Base-by-base conservation (phyloP, 2,113 vertebrate species). In the Istiophorus platypterus region DNA sequence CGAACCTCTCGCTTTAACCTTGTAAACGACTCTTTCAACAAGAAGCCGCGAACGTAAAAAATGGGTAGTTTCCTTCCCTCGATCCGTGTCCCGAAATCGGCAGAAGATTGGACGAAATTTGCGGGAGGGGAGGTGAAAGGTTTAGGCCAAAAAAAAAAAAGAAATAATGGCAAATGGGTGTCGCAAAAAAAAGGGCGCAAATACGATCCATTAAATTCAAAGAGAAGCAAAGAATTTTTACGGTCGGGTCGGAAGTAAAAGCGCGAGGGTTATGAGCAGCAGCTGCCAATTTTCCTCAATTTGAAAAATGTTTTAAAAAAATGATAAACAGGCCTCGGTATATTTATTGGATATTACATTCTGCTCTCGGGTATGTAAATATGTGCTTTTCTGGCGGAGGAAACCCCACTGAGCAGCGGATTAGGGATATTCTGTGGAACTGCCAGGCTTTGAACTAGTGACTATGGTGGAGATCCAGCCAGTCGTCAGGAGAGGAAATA, bases 401-500 rank as follows among this genome's bases (percentile, higher is more conserved):
- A 57, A 49, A 29, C 66, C 79, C 82, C 56, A 17, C 70, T 63
- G 76, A n/a, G 88, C 24, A 34, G 12, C 27, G 80, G 82, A 82
- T 90, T 85, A 80, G 56, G 34, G 71, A 70, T 73, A 63, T 72
- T 85, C 70, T 76, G 82, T 51, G 80, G 49, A 84, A 76, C 78
- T 22, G 68, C 37, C 42, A 72, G 11, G 41, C 85, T 90, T 89
- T 90, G 80, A 92, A 88, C 65, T 67, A 4, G 72, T 37, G 74
- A 78, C 62, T 64, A 7, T 41, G 49, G 76, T 70, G 54, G 22
- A 68, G 62, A 85, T 73, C 63, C 63, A 77, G 18, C 12, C 58
- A 78, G 49, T 52, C 37, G 59, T 74, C 42, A 67, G 59, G 45
- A 29, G 24, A 7, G 56, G 75, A 58, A 37, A 54, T 5, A 54